Percentiles rank a stretch among this genome's conserved stretches.
These are phyloP conservation scores for Psittacula echo DNA, from an alignment of 2,797 vertebrate species.

Conservation along the genomic window DNA sequence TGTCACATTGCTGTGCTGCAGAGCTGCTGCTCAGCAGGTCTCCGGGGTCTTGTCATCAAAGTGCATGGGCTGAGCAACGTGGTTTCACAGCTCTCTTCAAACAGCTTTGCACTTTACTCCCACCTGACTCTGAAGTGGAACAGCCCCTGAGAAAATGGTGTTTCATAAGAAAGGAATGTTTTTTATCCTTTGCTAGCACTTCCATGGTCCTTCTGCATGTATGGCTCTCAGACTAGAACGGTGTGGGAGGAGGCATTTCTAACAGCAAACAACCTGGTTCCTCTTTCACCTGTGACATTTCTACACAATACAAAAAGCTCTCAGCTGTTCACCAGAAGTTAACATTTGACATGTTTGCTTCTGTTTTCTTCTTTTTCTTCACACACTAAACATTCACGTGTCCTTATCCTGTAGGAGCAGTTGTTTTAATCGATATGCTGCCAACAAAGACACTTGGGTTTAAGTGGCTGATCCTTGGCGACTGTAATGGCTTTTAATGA, in stretches of 20 bases:
- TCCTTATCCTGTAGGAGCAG: not conserved
- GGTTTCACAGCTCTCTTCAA: not conserved
- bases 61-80: not conserved
- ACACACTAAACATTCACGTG: not conserved
- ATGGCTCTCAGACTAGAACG: not conserved
- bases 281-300: conserved; percentile 30
- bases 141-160: not conserved
- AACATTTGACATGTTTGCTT: not conserved
- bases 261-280: not conserved
- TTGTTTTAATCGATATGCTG: not conserved
- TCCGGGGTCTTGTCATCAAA: not conserved
- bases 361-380: not conserved
- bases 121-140: not conserved
- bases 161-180: not conserved
- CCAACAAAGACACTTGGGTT: conserved; percentile 12
- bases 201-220: not conserved
- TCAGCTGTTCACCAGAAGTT: not conserved
- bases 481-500: not conserved
- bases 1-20: not conserved
- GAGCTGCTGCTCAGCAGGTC: rapidly evolving
- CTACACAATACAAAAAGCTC: not conserved
- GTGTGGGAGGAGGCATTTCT: not conserved
- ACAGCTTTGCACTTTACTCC: not conserved
- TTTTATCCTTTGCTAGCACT: not conserved
- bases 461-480: not conserved